Conservation (phyloP, 2,113 vertebrate genomes). For the Paratilapia polleni region DNA sequence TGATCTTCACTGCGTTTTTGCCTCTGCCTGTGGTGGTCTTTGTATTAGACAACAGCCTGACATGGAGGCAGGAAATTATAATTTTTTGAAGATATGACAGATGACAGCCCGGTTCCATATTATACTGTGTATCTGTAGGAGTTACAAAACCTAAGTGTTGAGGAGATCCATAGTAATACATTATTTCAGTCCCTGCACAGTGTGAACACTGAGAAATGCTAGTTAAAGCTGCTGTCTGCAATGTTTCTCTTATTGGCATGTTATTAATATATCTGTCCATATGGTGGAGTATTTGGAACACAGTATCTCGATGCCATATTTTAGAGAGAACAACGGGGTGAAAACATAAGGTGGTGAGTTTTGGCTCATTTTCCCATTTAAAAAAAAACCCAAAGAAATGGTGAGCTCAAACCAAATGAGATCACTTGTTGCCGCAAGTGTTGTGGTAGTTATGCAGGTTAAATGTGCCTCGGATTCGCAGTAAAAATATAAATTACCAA, state of each 20-base stretch:
- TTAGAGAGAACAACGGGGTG: neutral
- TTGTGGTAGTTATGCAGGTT: too few relatives aligned
- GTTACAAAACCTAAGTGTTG: neutral
- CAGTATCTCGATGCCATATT: neutral
- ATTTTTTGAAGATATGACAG: conserved; percentile 25
- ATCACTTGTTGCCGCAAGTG: too few relatives aligned
- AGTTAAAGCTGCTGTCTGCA: neutral
- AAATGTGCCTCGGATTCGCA: too few relatives aligned
- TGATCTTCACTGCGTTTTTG: conserved; percentile 8
- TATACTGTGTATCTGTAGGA: conserved; percentile 6
- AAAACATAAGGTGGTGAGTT: neutral
- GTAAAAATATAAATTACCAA: too few relatives aligned
- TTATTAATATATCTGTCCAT: neutral
- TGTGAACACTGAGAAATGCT: neutral
- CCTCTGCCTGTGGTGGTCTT: neutral
- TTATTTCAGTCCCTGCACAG: neutral
- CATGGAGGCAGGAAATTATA: conserved; percentile 35
- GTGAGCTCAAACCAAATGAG: too few relatives aligned
- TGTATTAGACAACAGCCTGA: conserved; percentile 12
- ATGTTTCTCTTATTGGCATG: neutral
- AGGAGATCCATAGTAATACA: neutral
- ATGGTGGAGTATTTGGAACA: neutral
- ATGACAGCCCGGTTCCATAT: conserved; percentile 7
- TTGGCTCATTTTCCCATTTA: too few relatives aligned
- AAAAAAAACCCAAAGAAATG: too few relatives aligned